phyloP scores from a whole-genome alignment of 30 jellyfish, hydroid and myxozoan genomes.

The Catostylus mosaicus region DNA sequence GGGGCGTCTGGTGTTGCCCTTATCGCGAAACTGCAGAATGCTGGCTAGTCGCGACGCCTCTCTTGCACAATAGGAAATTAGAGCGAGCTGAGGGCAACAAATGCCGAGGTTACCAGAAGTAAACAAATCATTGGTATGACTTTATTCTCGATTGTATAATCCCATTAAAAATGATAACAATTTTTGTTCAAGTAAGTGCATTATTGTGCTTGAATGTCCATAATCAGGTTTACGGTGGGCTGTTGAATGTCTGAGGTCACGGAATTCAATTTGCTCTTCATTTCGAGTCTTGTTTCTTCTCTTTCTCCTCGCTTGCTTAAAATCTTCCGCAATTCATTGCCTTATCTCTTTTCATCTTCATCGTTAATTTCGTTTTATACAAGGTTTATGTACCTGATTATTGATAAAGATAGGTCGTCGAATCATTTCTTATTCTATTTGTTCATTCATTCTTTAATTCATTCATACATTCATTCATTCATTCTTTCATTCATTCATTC shows the following conservation, averaged over 20 bases:
- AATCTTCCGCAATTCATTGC: neutral
- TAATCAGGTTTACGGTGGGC: neutral
- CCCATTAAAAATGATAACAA: constrained; percentile 10
- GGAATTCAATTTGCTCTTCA: neutral
- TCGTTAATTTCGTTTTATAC: too few relatives aligned
- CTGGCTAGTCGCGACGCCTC: neutral
- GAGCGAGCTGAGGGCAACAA: neutral
- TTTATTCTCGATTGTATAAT: neutral
- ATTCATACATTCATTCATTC: neutral
- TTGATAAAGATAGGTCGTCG: too few relatives aligned
- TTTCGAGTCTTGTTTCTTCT: neutral
- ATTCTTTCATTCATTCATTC: neutral
- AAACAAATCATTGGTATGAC: neutral
- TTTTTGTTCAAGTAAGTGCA: constrained; percentile 16
- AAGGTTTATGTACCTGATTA: too few relatives aligned
- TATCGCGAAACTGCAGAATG: neutral
- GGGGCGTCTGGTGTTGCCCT: constrained; percentile 1
- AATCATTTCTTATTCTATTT: too few relatives aligned
- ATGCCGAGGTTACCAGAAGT: neutral
- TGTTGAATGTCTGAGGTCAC: constrained; percentile 20
- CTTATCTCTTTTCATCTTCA: too few relatives aligned
- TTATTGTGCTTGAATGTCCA: neutral
- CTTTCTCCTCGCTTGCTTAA: neutral
- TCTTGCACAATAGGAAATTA: neutral
- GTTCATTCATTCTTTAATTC: too few relatives aligned